Percentiles rank a stretch among this genome's conserved stretches.
Evolutionary conservation across 2,797 vertebrate species (phyloP).

Genomic region (Limnodromus scolopaceus): DNA sequence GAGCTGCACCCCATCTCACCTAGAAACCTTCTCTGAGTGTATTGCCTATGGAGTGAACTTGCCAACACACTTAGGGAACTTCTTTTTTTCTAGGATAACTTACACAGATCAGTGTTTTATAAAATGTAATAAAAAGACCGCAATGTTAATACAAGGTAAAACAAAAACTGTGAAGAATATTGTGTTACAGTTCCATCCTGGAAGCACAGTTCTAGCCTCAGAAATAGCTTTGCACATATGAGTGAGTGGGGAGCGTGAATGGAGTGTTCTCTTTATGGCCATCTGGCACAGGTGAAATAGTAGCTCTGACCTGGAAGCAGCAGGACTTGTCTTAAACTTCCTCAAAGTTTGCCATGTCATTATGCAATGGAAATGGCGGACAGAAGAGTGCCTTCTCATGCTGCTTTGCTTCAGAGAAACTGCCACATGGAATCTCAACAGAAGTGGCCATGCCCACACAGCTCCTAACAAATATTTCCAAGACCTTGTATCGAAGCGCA

Average conservation of each 20-base stretch:
- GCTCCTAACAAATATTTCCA: background rate
- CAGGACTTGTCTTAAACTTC: background rate
- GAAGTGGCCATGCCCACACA: background rate
- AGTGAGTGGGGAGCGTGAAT: background rate
- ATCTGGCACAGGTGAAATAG: background rate
- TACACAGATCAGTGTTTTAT: background rate
- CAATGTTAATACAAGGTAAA: background rate
- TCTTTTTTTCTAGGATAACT: background rate
- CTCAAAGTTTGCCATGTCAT: background rate
- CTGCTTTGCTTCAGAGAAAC: background rate
- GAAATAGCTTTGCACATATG: background rate
- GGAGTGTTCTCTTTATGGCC: background rate
- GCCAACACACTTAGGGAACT: background rate
- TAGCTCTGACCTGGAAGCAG: background rate
- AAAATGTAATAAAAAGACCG: background rate
- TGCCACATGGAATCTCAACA: background rate
- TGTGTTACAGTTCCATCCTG: background rate
- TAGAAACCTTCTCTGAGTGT: background rate
- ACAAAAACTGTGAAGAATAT: background rate
- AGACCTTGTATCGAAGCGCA: background rate
- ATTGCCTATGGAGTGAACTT: background rate
- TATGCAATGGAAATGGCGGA: fast-evolving
- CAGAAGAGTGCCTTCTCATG: fast-evolving
- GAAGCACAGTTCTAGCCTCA: background rate
- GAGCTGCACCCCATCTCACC: background rate